Conservation (phyloP, 2,113 vertebrate species). For the Cyphotilapia sp. region DNA sequence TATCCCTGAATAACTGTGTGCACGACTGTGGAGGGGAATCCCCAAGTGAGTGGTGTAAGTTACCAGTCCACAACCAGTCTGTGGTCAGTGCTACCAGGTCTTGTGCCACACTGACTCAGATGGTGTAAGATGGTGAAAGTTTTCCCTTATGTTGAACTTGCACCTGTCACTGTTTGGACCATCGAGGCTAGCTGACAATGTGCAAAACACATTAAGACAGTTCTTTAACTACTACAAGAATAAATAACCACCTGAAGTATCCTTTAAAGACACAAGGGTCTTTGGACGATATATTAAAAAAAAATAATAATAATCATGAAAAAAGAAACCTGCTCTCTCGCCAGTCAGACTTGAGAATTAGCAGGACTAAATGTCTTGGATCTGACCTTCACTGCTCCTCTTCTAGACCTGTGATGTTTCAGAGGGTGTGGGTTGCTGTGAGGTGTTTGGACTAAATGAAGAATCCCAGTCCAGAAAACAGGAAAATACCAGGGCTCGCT, state of each 20-base stretch:
- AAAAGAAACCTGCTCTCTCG: slow-evolving; percentile 34
- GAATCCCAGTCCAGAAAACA: slow-evolving; percentile 27
- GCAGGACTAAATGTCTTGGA: slow-evolving; percentile 7
- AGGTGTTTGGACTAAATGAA: slow-evolving; percentile 52
- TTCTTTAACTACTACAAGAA: neutral
- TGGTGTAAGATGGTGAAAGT: slow-evolving; percentile 31
- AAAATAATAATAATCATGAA: neutral
- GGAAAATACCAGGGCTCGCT: slow-evolving; percentile 44
- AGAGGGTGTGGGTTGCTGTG: neutral
- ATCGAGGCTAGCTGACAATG: neutral
- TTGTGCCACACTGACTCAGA: slow-evolving; percentile 23
- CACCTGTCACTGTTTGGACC: slow-evolving; percentile 50
- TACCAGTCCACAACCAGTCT: slow-evolving; percentile 50
- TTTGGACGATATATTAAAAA: neutral
- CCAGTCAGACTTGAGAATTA: slow-evolving; percentile 10
- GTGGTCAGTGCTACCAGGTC: slow-evolving; percentile 53
- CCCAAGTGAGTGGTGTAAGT: slow-evolving; percentile 43
- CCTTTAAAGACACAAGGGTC: slow-evolving; percentile 14
- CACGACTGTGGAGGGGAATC: slow-evolving; percentile 49
- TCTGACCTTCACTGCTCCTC: slow-evolving; percentile 11
- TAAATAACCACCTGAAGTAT: slow-evolving; percentile 16
- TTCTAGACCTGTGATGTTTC: slow-evolving; percentile 2
- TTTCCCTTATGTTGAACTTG: slow-evolving; percentile 46
- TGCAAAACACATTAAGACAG: neutral
- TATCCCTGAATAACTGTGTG: slow-evolving; percentile 46